Conservation (phyloP, 2,888 invertebrate species). For the Tenthredo mesomela region DNA sequence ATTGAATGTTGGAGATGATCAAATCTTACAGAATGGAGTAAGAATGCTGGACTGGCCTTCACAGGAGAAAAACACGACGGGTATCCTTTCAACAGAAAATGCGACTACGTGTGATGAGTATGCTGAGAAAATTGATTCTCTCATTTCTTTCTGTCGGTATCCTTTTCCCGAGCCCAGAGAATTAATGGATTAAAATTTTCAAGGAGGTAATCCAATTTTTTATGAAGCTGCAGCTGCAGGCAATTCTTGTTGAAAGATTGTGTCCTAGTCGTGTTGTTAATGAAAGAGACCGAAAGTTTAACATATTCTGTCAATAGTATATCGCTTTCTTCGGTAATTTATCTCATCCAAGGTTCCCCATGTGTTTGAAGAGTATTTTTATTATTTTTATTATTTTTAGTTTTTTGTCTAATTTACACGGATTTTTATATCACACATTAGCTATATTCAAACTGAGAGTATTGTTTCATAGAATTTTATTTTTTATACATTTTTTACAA, state of each 20-base stretch:
- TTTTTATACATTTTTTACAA: conserved; percentile 4
- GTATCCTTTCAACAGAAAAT: conserved; percentile 9
- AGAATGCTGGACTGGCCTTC: not conserved
- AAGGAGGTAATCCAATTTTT: not conserved
- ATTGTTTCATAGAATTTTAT: not conserved
- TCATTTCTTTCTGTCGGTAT: not conserved
- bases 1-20: not conserved
- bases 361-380: not conserved
- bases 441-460: not conserved
- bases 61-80: not conserved
- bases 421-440: conserved; percentile 32
- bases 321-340: too few species aligned
- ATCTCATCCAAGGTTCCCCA: not conserved
- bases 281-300: not conserved
- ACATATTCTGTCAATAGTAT: not conserved
- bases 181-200: not conserved
- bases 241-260: not conserved
- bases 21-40: not conserved
- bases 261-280: not conserved
- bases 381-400: conserved; percentile 3
- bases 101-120: not conserved
- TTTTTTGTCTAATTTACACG: conserved; percentile 24
- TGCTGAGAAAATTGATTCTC: not conserved
- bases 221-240: not conserved
- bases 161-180: not conserved